phyloP scores from a whole-genome alignment of 2,797 vertebrate genomes.

The Okamejei kenojei region DNA sequence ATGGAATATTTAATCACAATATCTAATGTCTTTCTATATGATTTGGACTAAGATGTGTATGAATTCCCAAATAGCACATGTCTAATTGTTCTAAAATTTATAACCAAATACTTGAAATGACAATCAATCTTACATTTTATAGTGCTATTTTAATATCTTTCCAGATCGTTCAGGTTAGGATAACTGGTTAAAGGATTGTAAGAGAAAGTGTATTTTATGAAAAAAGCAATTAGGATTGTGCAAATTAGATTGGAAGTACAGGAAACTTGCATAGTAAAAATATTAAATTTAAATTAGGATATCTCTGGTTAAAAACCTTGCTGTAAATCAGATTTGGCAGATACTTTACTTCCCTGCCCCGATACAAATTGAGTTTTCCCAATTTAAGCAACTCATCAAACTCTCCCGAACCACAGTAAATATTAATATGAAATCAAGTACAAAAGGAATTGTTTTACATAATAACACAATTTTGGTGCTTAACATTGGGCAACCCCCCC shows the following conservation, averaged over 20 bases:
- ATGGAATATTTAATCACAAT: slow-evolving; percentile 1
- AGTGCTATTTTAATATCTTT: slow-evolving; percentile 55
- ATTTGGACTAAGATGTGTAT: slow-evolving; percentile 24
- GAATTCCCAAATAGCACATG: slow-evolving; percentile 27
- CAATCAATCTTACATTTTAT: slow-evolving; percentile 55
- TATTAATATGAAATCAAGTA: background rate
- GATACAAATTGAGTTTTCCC: slow-evolving; percentile 48
- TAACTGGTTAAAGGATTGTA: slow-evolving; percentile 54
- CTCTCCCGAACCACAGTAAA: background rate
- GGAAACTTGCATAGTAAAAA: background rate
- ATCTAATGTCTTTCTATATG: slow-evolving; percentile 35
- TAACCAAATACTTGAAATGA: slow-evolving; percentile 45
- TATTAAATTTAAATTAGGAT: background rate
- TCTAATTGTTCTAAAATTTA: slow-evolving; percentile 19
- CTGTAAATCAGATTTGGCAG: background rate
- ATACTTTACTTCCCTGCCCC: slow-evolving; percentile 57
- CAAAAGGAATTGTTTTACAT: background rate
- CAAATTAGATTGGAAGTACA: slow-evolving; percentile 48
- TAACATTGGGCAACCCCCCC: background rate
- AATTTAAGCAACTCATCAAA: background rate
- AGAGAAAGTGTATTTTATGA: slow-evolving; percentile 58
- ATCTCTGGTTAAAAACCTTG: background rate
- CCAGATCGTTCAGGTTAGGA: slow-evolving; percentile 55
- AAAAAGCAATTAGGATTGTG: slow-evolving; percentile 63
- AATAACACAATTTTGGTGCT: background rate